phyloP scores from a whole-genome alignment of 2,797 vertebrate genomes.

The Danio choprae region DNA sequence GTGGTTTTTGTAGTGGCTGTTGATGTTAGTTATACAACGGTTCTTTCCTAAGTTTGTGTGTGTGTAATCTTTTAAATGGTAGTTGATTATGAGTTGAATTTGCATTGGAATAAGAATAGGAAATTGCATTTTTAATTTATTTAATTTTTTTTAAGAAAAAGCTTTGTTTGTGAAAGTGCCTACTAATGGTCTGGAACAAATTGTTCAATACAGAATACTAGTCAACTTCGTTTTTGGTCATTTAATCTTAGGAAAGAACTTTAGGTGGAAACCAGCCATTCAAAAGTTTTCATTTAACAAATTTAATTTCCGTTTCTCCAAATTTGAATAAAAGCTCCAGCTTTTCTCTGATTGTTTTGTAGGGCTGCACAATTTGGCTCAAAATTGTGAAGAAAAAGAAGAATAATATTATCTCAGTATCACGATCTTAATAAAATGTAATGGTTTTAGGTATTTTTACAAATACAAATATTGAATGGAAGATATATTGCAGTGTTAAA shows the following conservation, averaged over 20 bases:
- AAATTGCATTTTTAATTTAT: no score
- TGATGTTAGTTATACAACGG: neutral
- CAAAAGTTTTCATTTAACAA: neutral
- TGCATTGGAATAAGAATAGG: no score
- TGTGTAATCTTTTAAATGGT: neutral
- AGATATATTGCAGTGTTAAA: no score
- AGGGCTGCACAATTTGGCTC: neutral
- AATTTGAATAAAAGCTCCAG: neutral
- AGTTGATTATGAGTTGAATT: neutral
- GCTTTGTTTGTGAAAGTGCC: neutral
- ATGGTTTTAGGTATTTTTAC: no score
- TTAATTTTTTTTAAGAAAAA: neutral
- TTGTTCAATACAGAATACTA: neutral
- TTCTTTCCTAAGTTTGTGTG: constrained; percentile 23
- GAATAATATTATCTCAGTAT: no score
- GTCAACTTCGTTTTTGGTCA: neutral
- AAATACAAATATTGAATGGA: no score
- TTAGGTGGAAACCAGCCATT: neutral
- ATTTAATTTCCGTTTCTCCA: neutral
- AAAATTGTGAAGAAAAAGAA: neutral
- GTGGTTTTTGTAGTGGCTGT: neutral
- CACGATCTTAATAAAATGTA: no score
- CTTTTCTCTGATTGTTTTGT: neutral
- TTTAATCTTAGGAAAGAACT: constrained; percentile 14
- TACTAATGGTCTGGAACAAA: neutral